phyloP scores from a whole-genome alignment of 2,888 invertebrate genomes.

The Pandemis heparana region DNA sequence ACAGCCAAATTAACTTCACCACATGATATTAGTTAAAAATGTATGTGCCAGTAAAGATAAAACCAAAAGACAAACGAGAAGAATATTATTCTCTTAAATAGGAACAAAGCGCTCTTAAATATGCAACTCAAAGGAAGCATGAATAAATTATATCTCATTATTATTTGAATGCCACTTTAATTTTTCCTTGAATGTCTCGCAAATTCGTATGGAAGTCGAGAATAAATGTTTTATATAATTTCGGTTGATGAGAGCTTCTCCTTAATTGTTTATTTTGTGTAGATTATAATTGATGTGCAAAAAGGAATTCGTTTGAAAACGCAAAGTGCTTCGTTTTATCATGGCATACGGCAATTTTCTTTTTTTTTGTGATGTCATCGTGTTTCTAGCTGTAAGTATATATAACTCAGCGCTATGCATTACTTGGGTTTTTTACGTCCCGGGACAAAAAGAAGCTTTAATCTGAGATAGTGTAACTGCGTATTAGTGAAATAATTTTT shows the following conservation, averaged over 20 bases:
- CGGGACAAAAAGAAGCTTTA: too few relatives aligned
- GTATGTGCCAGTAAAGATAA: background rate
- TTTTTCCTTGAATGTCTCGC: slow-evolving; percentile 8
- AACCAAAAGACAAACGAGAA: background rate
- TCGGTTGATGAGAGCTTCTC: background rate
- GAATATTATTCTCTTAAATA: background rate
- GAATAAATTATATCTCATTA: slow-evolving; percentile 42
- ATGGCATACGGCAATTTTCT: too few relatives aligned
- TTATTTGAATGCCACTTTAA: slow-evolving; percentile 24
- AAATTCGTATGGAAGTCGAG: background rate
- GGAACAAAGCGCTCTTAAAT: slow-evolving; percentile 18
- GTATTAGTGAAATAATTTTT: too few relatives aligned
- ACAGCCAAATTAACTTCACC: too few relatives aligned
- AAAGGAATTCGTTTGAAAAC: background rate
- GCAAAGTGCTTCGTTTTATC: too few relatives aligned
- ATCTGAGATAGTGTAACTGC: too few relatives aligned
- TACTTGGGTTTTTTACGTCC: too few relatives aligned
- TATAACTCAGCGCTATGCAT: too few relatives aligned
- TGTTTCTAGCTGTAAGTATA: too few relatives aligned
- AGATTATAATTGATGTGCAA: background rate
- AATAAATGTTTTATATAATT: background rate
- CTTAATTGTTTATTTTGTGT: background rate
- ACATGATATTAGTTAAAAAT: too few relatives aligned
- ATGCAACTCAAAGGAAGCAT: slow-evolving; percentile 24
- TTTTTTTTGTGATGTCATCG: too few relatives aligned